Percentiles rank a stretch among this genome's conserved stretches.
Conservation (phyloP, 2,888 invertebrate genomes). For the Rhagium mordax region DNA sequence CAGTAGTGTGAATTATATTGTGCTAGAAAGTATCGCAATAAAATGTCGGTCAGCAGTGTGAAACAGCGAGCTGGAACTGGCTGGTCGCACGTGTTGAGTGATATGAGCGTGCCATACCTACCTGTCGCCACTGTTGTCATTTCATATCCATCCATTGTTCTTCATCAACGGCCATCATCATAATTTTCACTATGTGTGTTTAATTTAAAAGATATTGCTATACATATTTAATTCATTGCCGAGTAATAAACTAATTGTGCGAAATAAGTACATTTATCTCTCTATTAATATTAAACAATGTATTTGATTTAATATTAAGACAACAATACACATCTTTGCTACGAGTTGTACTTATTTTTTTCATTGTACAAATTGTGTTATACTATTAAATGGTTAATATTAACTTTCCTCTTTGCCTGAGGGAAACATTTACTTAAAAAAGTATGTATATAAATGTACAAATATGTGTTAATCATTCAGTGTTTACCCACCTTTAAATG, state of each 20-base stretch:
- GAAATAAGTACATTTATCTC: constrained; percentile 63
- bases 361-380: constrained; percentile 82
- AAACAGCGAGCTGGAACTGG: constrained; percentile 64
- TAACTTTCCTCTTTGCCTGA: constrained; percentile 61
- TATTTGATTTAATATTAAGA: constrained; percentile 61
- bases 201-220: constrained; percentile 67
- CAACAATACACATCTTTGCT: constrained; percentile 75
- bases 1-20: constrained; percentile 46
- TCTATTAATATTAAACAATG: constrained; percentile 57
- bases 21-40: constrained; percentile 33
- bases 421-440: constrained; percentile 48
- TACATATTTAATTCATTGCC: constrained; percentile 56
- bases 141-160: constrained; percentile 54
- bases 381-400: constrained; percentile 65
- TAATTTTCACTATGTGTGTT: constrained; percentile 61
- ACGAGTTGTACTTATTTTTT: constrained; percentile 78
- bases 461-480: constrained; percentile 58
- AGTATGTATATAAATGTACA: constrained; percentile 61
- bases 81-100: constrained; percentile 67
- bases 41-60: constrained; percentile 61
- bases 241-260: constrained; percentile 59
- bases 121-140: constrained; percentile 62
- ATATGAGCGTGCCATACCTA: constrained; percentile 70
- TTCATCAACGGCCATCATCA: constrained; percentile 55
- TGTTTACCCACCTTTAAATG: constrained; percentile 52